Evolutionary conservation across 2,888 invertebrate genomes (phyloP), one percentile per base, ranked within the genome.

Genomic region (Hydraecia micacea): DNA sequence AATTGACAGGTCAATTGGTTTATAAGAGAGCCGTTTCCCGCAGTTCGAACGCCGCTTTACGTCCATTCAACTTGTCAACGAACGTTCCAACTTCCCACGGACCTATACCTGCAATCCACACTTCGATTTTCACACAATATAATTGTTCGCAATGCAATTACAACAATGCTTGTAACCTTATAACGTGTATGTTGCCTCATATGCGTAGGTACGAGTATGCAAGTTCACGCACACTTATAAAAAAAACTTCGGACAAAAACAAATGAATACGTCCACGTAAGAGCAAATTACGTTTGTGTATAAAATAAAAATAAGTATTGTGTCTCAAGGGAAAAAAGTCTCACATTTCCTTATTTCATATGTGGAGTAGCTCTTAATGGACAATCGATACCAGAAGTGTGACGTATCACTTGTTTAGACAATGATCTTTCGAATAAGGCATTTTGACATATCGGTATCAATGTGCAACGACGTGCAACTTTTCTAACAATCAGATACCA

Each of bases 51-150:
- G n/a, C 36, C 28, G 55, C 76, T 60, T 73, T 73, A 63, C 8
- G 39, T 62, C 32, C 72, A 80, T 86, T 78, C 58, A 80, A 76
- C 42, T 63, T 78, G 63, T 73, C 73, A 75, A 46, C 65, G 32
- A 70, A 39, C 36, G 42, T 68, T 75, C 60, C 39, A 65, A 73
- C 32, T 87, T 87, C 87, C 69, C 87, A 87, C 85, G 75, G 18
- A 77, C 67, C 62, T 70, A 71, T 58, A 46, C 13, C 74, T 79
- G 77, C 73, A 85, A 87, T 75, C 63, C 39, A 77, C 74, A 79
- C 79, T 74, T 76, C 60, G 66, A 83, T 87, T 81, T 87, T 85
- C 87, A 83, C 87, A 87, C 80, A 83, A 67, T 68, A 63, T 85
- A 81, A 85, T 75, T 79, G 73, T 83, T 71, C 58, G 67, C 72